Base-by-base conservation (phyloP, 1,140 invertebrate species). In the Drosophila obscura region DNA sequence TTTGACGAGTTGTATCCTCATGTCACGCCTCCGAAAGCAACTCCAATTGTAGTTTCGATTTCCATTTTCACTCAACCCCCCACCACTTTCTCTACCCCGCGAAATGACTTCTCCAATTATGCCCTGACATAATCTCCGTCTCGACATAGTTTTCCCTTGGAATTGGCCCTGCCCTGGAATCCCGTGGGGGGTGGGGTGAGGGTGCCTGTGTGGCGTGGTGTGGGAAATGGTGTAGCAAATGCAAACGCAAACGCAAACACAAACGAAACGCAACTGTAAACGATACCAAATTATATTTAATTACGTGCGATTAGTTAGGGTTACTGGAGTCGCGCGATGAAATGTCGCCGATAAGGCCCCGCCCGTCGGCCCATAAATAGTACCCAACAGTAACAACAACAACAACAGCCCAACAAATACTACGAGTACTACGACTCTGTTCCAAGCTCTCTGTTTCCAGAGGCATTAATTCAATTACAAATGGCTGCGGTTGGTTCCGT, bases 241-340 rank as follows among this genome's bases (percentile, higher is more conserved):
- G 53, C 11, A 50, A 83, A 88, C 48, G 19, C 19, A 19, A 24
- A 24, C 44, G 45, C 48, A 49, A 28, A 43, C 48, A 49, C 22
- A 43, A 80, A 81, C 63, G 53, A 50, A 82, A 87, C 61, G 65
- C 84, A 88, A 88, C 83, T 88, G 83, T 88, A 88, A 88, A 88
- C 83, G 83, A 88, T 88, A 88, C 79, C 84, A 88, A 88, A 88
- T 88, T 88, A 89, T 89, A 89, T 90, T 90, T 90, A 90, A 90
- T 90, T 90, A 90, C 88, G 83, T 84, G 80, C 88, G 88, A 90
- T 90, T 90, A 90, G 88, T 90, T 90, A 90, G 80, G 88, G 88
- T 90, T 90, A 90, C 79, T 90, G 82, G 69, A 90, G 82, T 90
- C 80, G 77, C 52, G 71, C 87, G 88, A 90, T 90, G 87, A 88